Conservation (phyloP, 2,113 vertebrate species). For the Cyphomyrus plagiostoma region DNA sequence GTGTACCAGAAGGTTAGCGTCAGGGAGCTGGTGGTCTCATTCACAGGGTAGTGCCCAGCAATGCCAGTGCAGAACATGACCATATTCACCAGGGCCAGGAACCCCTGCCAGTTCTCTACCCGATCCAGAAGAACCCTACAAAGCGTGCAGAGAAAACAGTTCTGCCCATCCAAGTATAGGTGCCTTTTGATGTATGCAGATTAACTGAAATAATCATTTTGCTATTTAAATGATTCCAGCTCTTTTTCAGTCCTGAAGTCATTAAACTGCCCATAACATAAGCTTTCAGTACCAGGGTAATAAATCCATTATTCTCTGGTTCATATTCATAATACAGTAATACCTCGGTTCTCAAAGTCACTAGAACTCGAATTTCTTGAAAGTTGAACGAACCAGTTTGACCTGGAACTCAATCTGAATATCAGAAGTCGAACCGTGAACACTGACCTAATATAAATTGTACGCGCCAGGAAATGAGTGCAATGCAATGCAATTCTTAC, state of each 20-base stretch:
- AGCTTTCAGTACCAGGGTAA: background rate
- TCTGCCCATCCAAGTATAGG: background rate
- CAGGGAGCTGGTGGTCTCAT: conserved; percentile 91
- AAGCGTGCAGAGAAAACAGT: background rate
- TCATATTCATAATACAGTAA: background rate
- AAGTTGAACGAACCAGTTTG: no score
- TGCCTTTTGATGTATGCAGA: background rate
- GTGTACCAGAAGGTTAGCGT: conserved; percentile 98
- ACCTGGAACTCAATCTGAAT: no score
- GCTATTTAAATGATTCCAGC: background rate
- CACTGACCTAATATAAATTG: no score
- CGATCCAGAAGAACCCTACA: conserved; percentile 84
- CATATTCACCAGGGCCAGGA: conserved; percentile 92
- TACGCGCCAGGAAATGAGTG: no score
- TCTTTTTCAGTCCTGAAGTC: background rate
- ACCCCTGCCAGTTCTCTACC: conserved; percentile 91
- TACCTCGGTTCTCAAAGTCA: no score
- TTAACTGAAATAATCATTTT: background rate
- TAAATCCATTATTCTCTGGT: background rate
- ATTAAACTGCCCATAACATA: background rate
- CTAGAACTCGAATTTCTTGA: no score
- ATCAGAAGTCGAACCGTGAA: no score
- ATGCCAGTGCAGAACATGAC: conserved; percentile 95
- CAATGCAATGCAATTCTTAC: no score
- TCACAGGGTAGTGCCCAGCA: conserved; percentile 91